A percentile compares a stretch with the other conserved stretches of the same genome.
Conservation (phyloP, 2,113 vertebrate genomes). For the Cervus canadensis region DNA sequence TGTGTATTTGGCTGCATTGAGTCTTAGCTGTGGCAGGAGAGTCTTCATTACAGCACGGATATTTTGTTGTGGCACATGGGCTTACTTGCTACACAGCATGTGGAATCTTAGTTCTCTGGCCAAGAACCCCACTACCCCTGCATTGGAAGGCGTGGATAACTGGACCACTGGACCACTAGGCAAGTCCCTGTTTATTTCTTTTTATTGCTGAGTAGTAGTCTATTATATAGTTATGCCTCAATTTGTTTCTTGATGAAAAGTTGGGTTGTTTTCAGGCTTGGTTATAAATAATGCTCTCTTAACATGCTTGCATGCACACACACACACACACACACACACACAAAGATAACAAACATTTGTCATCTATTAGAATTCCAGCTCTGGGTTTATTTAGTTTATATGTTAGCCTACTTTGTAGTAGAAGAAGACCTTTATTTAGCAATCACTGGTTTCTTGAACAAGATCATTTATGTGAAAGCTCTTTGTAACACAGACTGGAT, state of each 20-base stretch:
- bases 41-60: neutral
- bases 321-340: neutral
- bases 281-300: neutral
- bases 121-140: neutral
- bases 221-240: neutral
- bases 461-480: neutral
- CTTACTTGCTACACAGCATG: neutral
- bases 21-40: neutral
- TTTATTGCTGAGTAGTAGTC: neutral
- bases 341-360: neutral
- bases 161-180: neutral
- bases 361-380: neutral
- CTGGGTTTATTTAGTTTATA: neutral
- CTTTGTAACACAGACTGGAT: neutral
- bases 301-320: neutral
- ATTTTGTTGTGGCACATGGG: neutral
- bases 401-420: neutral
- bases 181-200: neutral
- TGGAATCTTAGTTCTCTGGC: neutral
- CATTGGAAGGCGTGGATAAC: neutral
- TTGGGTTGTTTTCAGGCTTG: neutral
- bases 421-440: neutral
- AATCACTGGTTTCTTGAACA: neutral
- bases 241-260: neutral
- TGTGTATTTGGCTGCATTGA: neutral